A percentile compares a stretch with the other conserved stretches of the same genome.
Evolutionary conservation across 2,113 vertebrate genomes (phyloP).

Genomic region (Cettia cetti): DNA sequence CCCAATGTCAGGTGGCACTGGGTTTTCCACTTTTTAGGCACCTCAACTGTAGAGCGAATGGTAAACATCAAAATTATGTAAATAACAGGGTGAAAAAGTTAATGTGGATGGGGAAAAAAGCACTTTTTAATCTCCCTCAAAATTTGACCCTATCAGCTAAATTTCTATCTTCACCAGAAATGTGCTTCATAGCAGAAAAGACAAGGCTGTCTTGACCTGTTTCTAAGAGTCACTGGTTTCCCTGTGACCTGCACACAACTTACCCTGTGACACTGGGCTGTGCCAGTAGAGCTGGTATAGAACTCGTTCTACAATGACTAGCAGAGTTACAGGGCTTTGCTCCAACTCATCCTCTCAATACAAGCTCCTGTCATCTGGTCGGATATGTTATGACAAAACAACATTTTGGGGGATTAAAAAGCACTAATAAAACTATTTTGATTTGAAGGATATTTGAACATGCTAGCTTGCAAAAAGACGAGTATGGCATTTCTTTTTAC

Average conservation of each 20-base stretch:
- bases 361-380: neutral
- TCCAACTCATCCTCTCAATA: neutral
- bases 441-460: neutral
- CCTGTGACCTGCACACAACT: accelerated
- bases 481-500: neutral
- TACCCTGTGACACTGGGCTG: neutral
- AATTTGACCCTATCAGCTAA: neutral
- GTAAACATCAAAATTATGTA: neutral
- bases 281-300: neutral
- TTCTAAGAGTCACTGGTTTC: neutral
- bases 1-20: neutral
- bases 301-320: neutral
- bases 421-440: neutral
- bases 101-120: neutral
- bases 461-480: neutral
- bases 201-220: neutral
- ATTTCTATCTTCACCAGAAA: neutral
- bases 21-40: neutral
- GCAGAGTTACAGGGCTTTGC: neutral
- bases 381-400: neutral
- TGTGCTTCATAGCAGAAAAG: neutral
- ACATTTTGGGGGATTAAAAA: neutral
- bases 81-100: neutral
- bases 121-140: accelerated
- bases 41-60: neutral